Evolutionary conservation across 2,888 invertebrate species (phyloP).

Genomic region (Pollenia griseotomentosa): DNA sequence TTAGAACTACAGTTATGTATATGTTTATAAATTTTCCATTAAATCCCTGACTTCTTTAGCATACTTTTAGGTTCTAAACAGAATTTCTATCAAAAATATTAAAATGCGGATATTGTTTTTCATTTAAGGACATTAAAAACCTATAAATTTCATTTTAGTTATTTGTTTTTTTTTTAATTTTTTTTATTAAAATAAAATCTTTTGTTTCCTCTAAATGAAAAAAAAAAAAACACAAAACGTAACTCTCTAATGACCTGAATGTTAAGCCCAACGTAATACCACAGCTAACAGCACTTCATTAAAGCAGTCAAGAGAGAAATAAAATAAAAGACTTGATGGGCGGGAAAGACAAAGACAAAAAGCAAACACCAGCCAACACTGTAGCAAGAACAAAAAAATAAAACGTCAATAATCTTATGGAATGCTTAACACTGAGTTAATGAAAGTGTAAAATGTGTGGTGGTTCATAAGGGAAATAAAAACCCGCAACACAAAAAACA

Average conservation of each 20-base stretch:
- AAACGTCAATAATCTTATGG: constrained; percentile 1
- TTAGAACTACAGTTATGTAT: no score
- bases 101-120: background rate
- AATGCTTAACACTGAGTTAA: constrained; percentile 43
- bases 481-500: background rate
- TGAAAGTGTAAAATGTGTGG: constrained; percentile 22
- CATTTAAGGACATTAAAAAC: constrained; percentile 26
- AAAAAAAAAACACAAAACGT: background rate
- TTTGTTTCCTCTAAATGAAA: background rate
- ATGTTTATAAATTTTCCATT: no score
- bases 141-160: constrained; percentile 27
- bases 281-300: background rate
- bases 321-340: constrained; percentile 2
- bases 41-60: background rate
- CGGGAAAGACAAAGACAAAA: background rate
- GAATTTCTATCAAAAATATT: background rate
- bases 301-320: background rate
- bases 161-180: background rate
- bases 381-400: background rate
- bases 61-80: background rate
- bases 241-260: constrained; percentile 16
- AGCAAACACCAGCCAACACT: background rate
- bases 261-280: background rate
- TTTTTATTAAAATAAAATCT: constrained; percentile 15
- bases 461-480: background rate